These are phyloP conservation scores for Brachionus calyciflorus DNA, from an alignment of 1,140 invertebrate genomes.

Conservation along the genomic window DNA sequence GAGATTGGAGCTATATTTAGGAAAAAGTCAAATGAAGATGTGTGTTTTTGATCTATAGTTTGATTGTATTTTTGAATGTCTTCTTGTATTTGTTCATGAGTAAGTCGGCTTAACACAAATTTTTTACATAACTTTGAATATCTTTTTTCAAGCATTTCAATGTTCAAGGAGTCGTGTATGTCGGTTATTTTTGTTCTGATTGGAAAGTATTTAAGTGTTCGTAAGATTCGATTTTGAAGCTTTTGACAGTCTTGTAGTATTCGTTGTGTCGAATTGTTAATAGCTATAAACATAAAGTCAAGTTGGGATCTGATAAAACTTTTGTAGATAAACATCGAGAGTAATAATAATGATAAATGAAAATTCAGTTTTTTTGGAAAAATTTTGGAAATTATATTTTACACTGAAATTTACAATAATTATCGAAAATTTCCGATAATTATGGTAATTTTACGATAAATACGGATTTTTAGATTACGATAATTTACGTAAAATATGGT, in stretches of 20 bases:
- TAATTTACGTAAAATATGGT: no score
- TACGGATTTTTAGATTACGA: no score
- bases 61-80: no score
- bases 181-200: neutral
- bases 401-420: no score
- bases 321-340: neutral
- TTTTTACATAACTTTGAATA: neutral
- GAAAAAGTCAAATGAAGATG: no score
- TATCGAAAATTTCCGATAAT: no score
- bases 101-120: neutral
- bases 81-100: neutral
- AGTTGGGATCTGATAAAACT: neutral
- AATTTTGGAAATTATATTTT: no score
- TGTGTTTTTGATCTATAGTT: no score
- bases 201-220: neutral
- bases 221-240: neutral
- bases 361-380: no score
- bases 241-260: neutral
- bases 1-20: no score
- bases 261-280: neutral
- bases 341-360: no score
- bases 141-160: neutral
- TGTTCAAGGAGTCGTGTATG: neutral
- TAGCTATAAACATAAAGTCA: neutral
- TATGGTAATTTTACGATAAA: no score